Base-by-base conservation (phyloP, 2,888 invertebrate genomes). In the Sicus ferrugineus region DNA sequence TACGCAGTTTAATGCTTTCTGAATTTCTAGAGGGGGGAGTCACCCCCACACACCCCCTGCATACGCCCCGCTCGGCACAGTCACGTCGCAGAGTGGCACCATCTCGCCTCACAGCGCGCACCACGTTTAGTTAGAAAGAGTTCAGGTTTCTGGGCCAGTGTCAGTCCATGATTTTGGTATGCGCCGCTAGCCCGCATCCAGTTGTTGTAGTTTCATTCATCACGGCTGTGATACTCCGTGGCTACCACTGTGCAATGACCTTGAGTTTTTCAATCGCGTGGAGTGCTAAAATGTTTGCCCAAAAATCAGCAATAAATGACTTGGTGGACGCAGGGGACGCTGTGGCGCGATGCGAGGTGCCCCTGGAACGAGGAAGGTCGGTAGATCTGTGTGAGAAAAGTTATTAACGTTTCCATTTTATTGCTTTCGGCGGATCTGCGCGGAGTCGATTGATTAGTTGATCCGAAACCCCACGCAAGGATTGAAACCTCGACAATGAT, bases 111-210 rank as follows among this genome's bases (percentile, higher is more conserved):
- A 3, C n/a, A 23, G 23, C 28, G n/a, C 14, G 7, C 38, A 30
- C 14, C 56, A 42, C n/a, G 42, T 38, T 48, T 56, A 23, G 52
- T 38, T 66, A 30, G 28, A 38, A n/a, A n/a, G n/a, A n/a, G n/a
- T n/a, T n/a, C 64, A 19, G 58, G 28, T 68, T 72, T 70, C 67
- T 65, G 68, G 72, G 72, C 72, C 72, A 72, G 48, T 68, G 72
- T 72, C 72, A 72, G 68, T 68, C 66, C 48, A 59, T 67, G 69
- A 67, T 26, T 56, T 67, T 34, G 56, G 50, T 70, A 56, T 59
- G 31, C n/a, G 34, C 61, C 38, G 52, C 19, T 64, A n/a, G 58
- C 19, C 30, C 19, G 58, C 38, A 19, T n/a, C 56, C 16, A n/a
- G 31, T 28, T 52, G 58, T 59, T 65, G 30, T 65, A 30, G 52